Evolutionary conservation across 2,888 invertebrate species (phyloP), one percentile per base, ranked within the genome.

Genomic region (Machimus rusticus): DNA sequence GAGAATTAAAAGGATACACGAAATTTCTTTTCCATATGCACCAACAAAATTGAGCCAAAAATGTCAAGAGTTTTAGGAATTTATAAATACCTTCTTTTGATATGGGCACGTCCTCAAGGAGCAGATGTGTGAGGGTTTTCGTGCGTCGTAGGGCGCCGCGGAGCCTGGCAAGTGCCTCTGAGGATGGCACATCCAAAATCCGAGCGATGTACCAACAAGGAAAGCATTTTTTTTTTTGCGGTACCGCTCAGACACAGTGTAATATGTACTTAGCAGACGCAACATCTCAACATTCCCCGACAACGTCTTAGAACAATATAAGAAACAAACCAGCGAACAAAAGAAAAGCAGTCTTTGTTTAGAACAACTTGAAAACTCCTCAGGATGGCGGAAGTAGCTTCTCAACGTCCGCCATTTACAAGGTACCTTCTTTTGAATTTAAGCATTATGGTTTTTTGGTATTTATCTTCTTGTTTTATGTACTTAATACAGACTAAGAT

Each of bases 271-370:
- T 31, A 51, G n/a, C 79, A 79, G 51, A 79, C 51, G 79, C 43
- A 79, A 28, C 46, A 31, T 28, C 79, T 79, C n/a, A 46, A 79
- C 79, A 51, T 79, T 51, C 31, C 28, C 46, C 79, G 46, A 51
- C 51, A 79, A 79, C 55, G 39, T 79, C 51, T 55, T 79, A 79
- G 79, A 51, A 79, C 79, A 79, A 79, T 79, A 79, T 79, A 6
- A 51, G 51, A 51, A 46, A 28, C 51, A 28, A 79, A 39, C 55
- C 51, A 51, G n/a, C 28, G 28, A 46, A 79, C n/a, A 46, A 79
- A 78, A 78, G 78, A 31, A 66, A 79, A 79, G 31, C 79, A 51
- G 5, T 51, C 51, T 55, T 79, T 79, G 79, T 79, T 51, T 31
- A n/a, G 31, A 28, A 6, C 16, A 51, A 79, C 51, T 51, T 79